Conservation (phyloP, 2,888 invertebrate genomes). For the Drosophila niveifrons region DNA sequence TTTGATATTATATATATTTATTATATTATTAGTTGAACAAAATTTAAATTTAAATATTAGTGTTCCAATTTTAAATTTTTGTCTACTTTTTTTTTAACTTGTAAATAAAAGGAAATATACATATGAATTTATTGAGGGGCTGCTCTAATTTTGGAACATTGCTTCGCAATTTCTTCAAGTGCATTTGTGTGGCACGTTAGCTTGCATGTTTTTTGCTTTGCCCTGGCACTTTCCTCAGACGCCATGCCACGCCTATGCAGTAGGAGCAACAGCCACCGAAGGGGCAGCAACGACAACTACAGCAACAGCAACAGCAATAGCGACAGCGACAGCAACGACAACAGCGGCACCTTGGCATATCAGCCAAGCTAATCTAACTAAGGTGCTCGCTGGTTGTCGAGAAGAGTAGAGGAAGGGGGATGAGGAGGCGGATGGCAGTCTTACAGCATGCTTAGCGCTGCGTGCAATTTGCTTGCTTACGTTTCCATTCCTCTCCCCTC, state of each 20-base stretch:
- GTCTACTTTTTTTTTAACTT: too few relatives aligned
- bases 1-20: too few relatives aligned
- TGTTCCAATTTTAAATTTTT: too few relatives aligned
- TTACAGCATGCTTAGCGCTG: constrained; percentile 41
- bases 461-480: constrained; percentile 68
- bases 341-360: constrained; percentile 64
- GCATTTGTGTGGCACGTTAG: constrained; percentile 47
- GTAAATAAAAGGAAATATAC: not conserved
- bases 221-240: constrained; percentile 59
- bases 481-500: not conserved
- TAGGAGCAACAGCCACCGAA: constrained; percentile 47
- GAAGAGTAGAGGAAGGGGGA: not conserved
- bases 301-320: constrained; percentile 4
- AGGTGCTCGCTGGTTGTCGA: constrained; percentile 15
- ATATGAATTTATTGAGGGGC: not conserved
- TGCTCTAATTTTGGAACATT: not conserved
- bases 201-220: constrained; percentile 44
- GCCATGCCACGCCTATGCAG: constrained; percentile 53
- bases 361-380: constrained; percentile 70
- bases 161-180: constrained; percentile 24
- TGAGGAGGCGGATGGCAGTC: constrained; percentile 8
- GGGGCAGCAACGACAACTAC: constrained; percentile 37
- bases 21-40: too few relatives aligned
- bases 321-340: constrained; percentile 23
- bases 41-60: too few relatives aligned